Evolutionary conservation across 2,888 invertebrate genomes (phyloP), one percentile per base, ranked within the genome.

Genomic region (Scaptomyza reducta): DNA sequence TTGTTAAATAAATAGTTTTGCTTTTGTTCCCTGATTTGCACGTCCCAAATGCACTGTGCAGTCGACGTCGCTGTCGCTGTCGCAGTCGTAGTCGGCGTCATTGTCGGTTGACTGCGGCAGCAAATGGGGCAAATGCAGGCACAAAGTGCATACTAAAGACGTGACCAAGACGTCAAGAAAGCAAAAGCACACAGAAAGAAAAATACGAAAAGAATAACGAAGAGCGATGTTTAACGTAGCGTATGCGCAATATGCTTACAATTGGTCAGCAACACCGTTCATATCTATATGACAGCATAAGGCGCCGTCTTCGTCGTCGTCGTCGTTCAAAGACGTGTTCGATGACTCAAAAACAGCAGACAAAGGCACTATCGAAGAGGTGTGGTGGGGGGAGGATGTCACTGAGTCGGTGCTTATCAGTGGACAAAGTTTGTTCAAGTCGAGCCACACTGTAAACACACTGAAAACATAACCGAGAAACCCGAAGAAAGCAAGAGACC

Each of bases 361-460:
- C 64, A 44, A 54, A 42, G 14, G 13, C 14, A 25, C 16, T 25
- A 27, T 45, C 33, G 5, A 13, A 6, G 27, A 1, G 18, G n/a
- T 46, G 41, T 6, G 14, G 4, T n/a, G 46, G 38, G 3, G 25
- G 18, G 27, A 11, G 11, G 25, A 3, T 42, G 14, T 10, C 14
- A 45, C 31, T 25, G 27, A 18, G 35, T 47, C 29, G 25, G 18
- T 41, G 31, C 80, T 81, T 81, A 81, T 81, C 87, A 87, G 80
- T 80, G 70, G 68, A 42, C 74, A 87, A 87, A 81, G 87, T 87
- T 81, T 87, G 77, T 61, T 54, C 74, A 84, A 80, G 85, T 53
- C 77, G 60, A 60, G 60, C 33, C 53, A 33, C 54, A 45, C 40
- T 42, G 70, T 45, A 74, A 64, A 71, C 67, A 71, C 35, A 4